Conservation (phyloP, 2,797 vertebrate species). For the Anabacerthia variegaticeps region DNA sequence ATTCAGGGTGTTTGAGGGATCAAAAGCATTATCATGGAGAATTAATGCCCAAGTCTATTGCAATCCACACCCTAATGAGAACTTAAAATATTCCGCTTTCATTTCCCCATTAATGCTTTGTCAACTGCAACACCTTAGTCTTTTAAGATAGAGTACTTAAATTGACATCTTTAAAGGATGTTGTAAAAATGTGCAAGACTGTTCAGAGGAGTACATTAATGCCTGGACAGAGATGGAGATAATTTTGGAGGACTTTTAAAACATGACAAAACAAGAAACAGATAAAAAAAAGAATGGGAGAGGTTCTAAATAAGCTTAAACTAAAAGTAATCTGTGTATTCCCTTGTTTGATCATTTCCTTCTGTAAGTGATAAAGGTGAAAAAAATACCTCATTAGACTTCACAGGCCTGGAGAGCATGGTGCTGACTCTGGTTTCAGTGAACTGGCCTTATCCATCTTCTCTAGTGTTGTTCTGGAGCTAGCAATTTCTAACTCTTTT, state of each 20-base stretch:
- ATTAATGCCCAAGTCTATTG: not conserved
- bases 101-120: not conserved
- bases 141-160: not conserved
- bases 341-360: not conserved
- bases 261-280: not conserved
- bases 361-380: not conserved
- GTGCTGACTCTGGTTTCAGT: not conserved
- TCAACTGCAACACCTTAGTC: not conserved
- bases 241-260: not conserved
- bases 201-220: not conserved
- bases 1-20: not conserved
- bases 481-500: not conserved
- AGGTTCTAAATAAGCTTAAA: not conserved
- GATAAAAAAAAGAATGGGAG: not conserved
- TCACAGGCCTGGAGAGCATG: not conserved
- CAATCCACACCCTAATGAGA: not conserved
- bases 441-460: not conserved
- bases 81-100: not conserved
- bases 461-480: not conserved
- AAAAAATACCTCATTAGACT: not conserved
- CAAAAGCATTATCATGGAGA: not conserved
- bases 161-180: not conserved
- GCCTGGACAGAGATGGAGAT: not conserved
- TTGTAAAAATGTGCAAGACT: not conserved
- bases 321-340: not conserved